These are phyloP conservation scores for Catharus fuscescens DNA, from an alignment of 2,113 vertebrate genomes.

Conservation along the genomic window DNA sequence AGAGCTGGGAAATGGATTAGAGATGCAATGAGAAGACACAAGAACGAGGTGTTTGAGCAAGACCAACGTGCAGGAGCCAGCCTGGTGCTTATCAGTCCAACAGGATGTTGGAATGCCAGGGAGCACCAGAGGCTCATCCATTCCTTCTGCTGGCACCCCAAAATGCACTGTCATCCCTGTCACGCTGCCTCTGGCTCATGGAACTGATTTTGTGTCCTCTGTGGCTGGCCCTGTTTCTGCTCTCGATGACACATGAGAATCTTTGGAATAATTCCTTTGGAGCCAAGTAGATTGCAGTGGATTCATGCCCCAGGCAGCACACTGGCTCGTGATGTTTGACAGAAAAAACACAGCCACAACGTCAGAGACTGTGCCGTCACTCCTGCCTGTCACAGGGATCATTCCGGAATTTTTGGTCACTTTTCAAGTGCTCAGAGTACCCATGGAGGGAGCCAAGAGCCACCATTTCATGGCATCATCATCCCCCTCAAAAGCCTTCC, in stretches of 20 bases:
- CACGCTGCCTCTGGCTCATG: background rate
- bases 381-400: background rate
- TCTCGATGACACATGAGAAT: background rate
- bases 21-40: background rate
- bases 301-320: background rate
- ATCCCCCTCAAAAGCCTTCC: background rate
- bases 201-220: background rate
- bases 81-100: background rate
- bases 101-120: fast-evolving
- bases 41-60: background rate
- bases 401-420: background rate
- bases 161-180: background rate
- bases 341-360: background rate
- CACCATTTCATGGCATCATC: background rate
- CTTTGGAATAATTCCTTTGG: background rate
- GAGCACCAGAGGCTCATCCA: background rate
- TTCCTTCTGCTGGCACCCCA: background rate
- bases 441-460: background rate
- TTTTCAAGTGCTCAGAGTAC: background rate
- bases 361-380: fast-evolving
- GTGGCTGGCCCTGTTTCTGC: background rate
- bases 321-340: background rate
- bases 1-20: background rate
- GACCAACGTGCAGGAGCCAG: background rate
- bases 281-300: background rate